These are phyloP conservation scores for Patella caerulea DNA, from an alignment of 2,888 invertebrate genomes.

Conservation along the genomic window DNA sequence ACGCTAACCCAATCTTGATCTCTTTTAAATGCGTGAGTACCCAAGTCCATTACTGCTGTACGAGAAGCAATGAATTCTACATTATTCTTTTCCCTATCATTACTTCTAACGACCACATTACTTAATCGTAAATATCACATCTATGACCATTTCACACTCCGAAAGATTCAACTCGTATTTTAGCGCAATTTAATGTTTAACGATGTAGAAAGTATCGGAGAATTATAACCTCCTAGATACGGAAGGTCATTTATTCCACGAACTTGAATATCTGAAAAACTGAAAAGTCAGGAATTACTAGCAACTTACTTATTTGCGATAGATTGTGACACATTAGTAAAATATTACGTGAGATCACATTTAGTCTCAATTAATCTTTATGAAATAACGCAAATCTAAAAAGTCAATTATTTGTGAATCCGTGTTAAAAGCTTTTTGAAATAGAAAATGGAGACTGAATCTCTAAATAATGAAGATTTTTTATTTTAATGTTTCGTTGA, in stretches of 20 bases:
- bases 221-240: not conserved
- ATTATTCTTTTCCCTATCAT: conserved; percentile 3
- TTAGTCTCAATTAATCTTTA: not conserved
- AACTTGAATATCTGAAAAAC: too few relatives aligned
- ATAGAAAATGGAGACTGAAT: not conserved
- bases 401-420: not conserved
- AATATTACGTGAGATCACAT: not conserved
- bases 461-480: too few relatives aligned
- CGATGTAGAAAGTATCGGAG: not conserved
- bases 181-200: conserved; percentile 9
- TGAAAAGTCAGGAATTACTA: not conserved
- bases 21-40: not conserved
- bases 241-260: too few relatives aligned
- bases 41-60: not conserved
- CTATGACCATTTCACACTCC: not conserved
- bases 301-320: not conserved
- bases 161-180: not conserved
- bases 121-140: not conserved
- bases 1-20: too few relatives aligned
- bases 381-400: not conserved
- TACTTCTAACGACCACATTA: conserved; percentile 3
- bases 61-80: conserved; percentile 3
- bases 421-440: conserved; percentile 7
- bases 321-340: not conserved
- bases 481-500: too few relatives aligned